These are phyloP conservation scores for Melanotaenia duboulayi DNA, from an alignment of 2,113 vertebrate species.

Conservation along the genomic window DNA sequence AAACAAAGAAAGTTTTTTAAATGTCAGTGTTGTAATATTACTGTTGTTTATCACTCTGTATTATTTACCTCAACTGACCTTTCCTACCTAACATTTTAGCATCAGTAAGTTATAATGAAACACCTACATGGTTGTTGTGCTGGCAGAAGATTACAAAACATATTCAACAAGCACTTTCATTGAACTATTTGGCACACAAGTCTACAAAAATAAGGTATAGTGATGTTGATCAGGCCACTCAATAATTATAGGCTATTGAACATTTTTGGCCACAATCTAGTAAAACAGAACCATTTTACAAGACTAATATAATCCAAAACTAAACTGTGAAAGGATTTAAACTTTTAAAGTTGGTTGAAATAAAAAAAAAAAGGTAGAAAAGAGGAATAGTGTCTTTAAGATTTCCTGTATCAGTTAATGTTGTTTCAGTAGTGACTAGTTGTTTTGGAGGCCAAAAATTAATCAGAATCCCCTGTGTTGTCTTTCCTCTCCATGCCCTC, in stretches of 20 bases:
- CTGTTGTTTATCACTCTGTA: not conserved
- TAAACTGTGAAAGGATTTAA: not conserved
- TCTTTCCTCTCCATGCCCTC: not conserved
- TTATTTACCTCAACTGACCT: not conserved
- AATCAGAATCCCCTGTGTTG: constrained; percentile 16
- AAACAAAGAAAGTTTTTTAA: not conserved
- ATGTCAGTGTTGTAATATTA: not conserved
- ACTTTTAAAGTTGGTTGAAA: no score
- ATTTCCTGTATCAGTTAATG: constrained; percentile 18
- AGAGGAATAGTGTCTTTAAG: not conserved
- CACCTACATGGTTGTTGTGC: not conserved
- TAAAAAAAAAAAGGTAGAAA: not conserved
- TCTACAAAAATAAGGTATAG: constrained; percentile 1
- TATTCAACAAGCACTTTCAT: not conserved
- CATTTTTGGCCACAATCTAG: no score
- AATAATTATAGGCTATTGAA: not conserved
- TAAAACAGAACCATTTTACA: not conserved
- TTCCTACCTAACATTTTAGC: constrained; percentile 2
- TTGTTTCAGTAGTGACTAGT: constrained; percentile 34
- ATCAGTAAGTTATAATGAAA: constrained; percentile 15
- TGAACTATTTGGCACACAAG: constrained; percentile 4
- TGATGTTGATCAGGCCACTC: not conserved
- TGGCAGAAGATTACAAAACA: constrained; percentile 19
- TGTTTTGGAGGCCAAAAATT: constrained; percentile 46
- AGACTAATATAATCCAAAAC: not conserved